Base-by-base conservation (phyloP, 2,888 invertebrate genomes). In the Eristalis tenax region DNA sequence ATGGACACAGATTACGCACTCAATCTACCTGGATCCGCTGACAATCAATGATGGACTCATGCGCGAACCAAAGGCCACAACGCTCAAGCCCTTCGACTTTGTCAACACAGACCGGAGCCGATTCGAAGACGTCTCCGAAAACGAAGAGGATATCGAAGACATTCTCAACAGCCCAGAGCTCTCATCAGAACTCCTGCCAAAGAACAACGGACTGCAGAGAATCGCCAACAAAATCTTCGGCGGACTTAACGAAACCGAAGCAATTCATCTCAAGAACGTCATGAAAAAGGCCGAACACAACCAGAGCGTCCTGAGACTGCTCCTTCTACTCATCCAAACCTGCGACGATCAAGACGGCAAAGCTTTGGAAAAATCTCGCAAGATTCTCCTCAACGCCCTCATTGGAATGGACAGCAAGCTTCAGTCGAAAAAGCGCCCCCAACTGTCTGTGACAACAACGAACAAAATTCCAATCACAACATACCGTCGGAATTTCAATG, bases 281-380 rank as follows among this genome's bases (percentile, higher is more conserved):
- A 97, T 97, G 97, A 96, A 96, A 90, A 96, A 96, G 91, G 97
- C 97, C 0, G 96, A 96, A 89, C 95, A 95, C 89, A 96, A 97
- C 89, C 96, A 96, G 78, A 95, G 96, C 0, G 96, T 97, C 0
- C 94, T 96, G 69, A 94, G 96, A 88, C 93, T 97, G 38, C 95
- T 97, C 79, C 93, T 97, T 38, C 92, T 97, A 32, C 93, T 97
- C 82, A 96, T 97, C 23, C 97, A 96, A 90, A 96, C 96, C 79
- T 97, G 97, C 90, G 96, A 95, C 89, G 95, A 95, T 70, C 95
- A 95, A 90, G 95, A 95, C 90, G 96, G 96, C 89, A 95, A 95
- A 74, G 96, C 96, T 0, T 94, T 95, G 88, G 96, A 96, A 89
- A 95, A 95, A 77, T 96, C 96, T 4, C 95, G 96, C 89, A 95